Conservation (phyloP, 1,140 invertebrate genomes). For the Bombus confusus region DNA sequence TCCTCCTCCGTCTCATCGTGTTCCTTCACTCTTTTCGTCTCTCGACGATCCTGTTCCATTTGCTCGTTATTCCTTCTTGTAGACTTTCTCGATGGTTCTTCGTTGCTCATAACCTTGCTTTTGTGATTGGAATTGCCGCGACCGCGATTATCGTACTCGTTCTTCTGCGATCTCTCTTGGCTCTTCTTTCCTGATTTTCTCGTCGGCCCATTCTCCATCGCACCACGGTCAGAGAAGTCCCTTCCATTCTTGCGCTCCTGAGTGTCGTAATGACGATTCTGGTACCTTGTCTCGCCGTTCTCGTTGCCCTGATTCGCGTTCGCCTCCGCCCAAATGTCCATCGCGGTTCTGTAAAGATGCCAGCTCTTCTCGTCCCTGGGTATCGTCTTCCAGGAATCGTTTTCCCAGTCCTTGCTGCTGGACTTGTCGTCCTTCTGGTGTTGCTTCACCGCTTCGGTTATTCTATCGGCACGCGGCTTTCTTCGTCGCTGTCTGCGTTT, state of each 20-base stretch:
- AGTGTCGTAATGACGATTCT: conserved; percentile 58
- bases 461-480: conserved; percentile 76
- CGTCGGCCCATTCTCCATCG: conserved; percentile 59
- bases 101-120: conserved; percentile 63
- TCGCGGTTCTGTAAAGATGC: conserved; percentile 81
- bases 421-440: conserved; percentile 66
- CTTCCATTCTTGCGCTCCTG: conserved; percentile 66
- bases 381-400: conserved; percentile 81
- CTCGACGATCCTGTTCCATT: conserved; percentile 57
- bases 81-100: conserved; percentile 46
- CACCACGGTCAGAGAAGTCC: conserved; percentile 57
- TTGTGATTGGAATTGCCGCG: conserved; percentile 61
- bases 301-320: conserved; percentile 66
- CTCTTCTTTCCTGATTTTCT: conserved; percentile 66
- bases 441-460: conserved; percentile 60
- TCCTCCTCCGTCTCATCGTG: conserved; percentile 78
- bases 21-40: conserved; percentile 61
- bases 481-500: conserved; percentile 80
- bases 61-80: conserved; percentile 49
- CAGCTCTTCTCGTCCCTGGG: conserved; percentile 81
- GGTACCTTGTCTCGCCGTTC: conserved; percentile 66
- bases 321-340: conserved; percentile 81
- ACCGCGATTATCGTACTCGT: conserved; percentile 55
- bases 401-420: conserved; percentile 77
- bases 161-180: conserved; percentile 49